phyloP scores from a whole-genome alignment of 2,888 invertebrate species.

The Lobophora halterata region DNA sequence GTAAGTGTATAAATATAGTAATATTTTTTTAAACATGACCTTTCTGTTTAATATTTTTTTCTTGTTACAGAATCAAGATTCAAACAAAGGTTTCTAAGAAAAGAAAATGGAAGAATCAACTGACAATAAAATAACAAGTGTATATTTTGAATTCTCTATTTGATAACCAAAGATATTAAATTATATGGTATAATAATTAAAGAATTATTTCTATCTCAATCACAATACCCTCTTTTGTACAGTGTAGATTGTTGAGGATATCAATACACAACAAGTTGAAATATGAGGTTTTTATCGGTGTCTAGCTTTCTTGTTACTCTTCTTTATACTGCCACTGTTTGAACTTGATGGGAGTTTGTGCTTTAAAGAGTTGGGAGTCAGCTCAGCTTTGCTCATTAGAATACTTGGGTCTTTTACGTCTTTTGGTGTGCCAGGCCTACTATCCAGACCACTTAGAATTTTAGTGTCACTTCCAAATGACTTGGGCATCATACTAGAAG shows the following conservation, averaged over 20 bases:
- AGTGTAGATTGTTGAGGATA: neutral
- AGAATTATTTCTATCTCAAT: neutral
- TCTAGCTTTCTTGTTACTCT: conserved; percentile 88
- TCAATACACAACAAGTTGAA: neutral
- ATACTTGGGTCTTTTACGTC: conserved; percentile 62
- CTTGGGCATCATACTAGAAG: conserved; percentile 67
- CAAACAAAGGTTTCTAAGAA: conserved; percentile 62
- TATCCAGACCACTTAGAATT: conserved; percentile 66
- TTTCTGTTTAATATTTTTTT: neutral
- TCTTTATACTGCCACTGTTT: conserved; percentile 82
- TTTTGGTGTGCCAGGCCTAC: conserved; percentile 73
- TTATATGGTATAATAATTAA: neutral
- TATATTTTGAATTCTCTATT: conserved; percentile 36
- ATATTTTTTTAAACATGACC: no score
- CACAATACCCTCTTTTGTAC: neutral
- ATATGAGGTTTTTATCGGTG: conserved; percentile 82
- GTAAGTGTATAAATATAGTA: conserved; percentile 61
- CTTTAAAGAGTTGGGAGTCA: conserved; percentile 70
- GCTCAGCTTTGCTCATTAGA: conserved; percentile 59
- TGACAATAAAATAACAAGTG: conserved; percentile 33
- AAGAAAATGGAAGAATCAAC: conserved; percentile 50
- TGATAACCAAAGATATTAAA: conserved; percentile 39
- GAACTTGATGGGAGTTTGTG: conserved; percentile 69
- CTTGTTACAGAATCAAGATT: conserved; percentile 65
- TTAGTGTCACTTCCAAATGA: conserved; percentile 67